Evolutionary conservation across 2,113 vertebrate species (phyloP).

Genomic region (Sebastes fasciatus): DNA sequence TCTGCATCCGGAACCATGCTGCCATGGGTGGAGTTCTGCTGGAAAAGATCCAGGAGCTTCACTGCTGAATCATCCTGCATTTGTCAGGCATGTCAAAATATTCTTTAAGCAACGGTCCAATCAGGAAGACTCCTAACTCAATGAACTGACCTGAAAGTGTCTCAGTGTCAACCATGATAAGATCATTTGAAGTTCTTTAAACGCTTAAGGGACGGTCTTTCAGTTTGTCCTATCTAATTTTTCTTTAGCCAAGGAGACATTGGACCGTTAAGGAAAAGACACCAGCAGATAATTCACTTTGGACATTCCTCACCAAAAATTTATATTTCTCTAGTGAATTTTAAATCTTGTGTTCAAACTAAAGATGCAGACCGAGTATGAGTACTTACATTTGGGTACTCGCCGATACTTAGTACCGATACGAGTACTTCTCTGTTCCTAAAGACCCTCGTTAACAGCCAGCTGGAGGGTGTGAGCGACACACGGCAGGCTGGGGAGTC

Average conservation of each 20-base stretch:
- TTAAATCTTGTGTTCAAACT: neutral
- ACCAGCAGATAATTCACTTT: neutral
- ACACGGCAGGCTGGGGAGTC: no score
- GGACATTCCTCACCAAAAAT: neutral
- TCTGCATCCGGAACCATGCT: constrained; percentile 24
- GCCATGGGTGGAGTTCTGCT: constrained; percentile 39
- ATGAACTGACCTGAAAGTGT: neutral
- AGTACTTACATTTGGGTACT: no score
- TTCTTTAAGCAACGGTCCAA: neutral
- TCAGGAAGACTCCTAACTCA: neutral
- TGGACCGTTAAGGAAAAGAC: neutral
- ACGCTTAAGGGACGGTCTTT: neutral
- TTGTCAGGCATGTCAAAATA: constrained; percentile 25
- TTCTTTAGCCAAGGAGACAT: neutral
- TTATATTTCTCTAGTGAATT: neutral
- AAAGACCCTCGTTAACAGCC: no score
- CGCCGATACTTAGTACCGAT: no score
- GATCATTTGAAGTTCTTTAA: neutral
- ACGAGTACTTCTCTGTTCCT: no score
- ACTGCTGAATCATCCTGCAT: neutral
- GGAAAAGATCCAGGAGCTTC: constrained; percentile 39
- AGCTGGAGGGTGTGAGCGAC: no score
- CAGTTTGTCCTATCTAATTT: neutral
- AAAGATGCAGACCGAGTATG: no score
- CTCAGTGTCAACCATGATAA: neutral